A percentile compares a stretch with the other conserved stretches of the same genome.
These are phyloP conservation scores for Tauraco hartlaubi DNA, from an alignment of 2,797 vertebrate genomes.

Conservation along the genomic window DNA sequence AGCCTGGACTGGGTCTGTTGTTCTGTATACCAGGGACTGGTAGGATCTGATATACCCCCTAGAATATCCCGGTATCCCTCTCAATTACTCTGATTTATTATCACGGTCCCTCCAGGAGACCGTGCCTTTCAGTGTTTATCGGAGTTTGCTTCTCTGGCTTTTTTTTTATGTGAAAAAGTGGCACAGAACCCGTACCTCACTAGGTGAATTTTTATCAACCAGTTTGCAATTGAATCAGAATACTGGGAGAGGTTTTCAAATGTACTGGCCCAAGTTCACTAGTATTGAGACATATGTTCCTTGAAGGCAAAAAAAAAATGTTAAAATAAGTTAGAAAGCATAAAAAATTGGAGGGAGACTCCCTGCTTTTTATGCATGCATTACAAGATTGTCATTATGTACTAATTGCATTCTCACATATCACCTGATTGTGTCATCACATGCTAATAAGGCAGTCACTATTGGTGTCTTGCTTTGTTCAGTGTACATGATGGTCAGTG, in stretches of 20 bases:
- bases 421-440: background rate
- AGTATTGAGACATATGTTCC: background rate
- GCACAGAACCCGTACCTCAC: background rate
- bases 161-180: background rate
- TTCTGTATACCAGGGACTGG: background rate
- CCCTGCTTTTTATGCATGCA: background rate
- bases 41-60: background rate
- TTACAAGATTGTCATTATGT: background rate
- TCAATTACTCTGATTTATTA: background rate
- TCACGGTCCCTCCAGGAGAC: background rate
- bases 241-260: background rate
- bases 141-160: background rate
- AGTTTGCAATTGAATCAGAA: background rate
- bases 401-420: background rate
- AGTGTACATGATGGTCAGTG: background rate
- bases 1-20: background rate
- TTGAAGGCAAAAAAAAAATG: background rate
- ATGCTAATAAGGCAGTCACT: background rate
- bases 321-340: background rate
- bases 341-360: background rate
- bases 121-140: background rate
- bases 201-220: background rate
- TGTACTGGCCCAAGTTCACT: background rate
- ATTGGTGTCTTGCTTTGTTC: background rate
- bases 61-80: background rate